A percentile compares a stretch with the other conserved stretches of the same genome.
These are phyloP conservation scores for Diceros bicornis DNA, from an alignment of 2,797 vertebrate genomes.

Conservation along the genomic window DNA sequence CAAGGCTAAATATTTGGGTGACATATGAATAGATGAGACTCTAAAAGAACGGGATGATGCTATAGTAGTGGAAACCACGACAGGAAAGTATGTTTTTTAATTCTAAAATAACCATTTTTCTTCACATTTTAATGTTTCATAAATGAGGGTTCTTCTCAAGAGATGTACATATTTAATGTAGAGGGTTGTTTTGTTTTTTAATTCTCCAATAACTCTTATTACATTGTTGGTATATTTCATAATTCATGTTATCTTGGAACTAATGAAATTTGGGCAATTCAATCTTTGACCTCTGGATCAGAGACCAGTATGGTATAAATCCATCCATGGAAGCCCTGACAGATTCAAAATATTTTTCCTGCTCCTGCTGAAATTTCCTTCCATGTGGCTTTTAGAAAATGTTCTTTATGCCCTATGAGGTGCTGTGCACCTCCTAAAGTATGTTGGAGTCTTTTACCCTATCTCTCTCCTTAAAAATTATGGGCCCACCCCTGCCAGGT, in stretches of 20 bases:
- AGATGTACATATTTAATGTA: constrained; percentile 25
- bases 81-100: constrained; percentile 6
- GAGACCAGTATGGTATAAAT: constrained; percentile 34
- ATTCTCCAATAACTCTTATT: constrained; percentile 55
- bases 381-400: neutral
- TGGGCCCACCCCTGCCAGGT: neutral
- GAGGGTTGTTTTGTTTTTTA: neutral
- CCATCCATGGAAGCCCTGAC: neutral
- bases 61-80: neutral
- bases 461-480: neutral
- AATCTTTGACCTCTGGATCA: constrained; percentile 54
- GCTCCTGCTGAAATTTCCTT: constrained; percentile 9
- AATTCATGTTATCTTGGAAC: constrained; percentile 63
- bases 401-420: neutral
- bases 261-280: constrained; percentile 65
- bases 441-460: neutral
- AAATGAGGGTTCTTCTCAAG: constrained; percentile 30
- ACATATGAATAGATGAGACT: neutral
- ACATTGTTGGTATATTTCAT: constrained; percentile 60
- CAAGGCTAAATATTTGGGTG: neutral
- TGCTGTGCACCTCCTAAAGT: neutral
- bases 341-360: neutral
- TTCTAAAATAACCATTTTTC: constrained; percentile 29
- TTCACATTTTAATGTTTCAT: constrained; percentile 55
- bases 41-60: constrained; percentile 15